Percentiles rank a stretch among this genome's conserved stretches.
Evolutionary conservation across 1,140 invertebrate species (phyloP).

Genomic region (Apis florea): DNA sequence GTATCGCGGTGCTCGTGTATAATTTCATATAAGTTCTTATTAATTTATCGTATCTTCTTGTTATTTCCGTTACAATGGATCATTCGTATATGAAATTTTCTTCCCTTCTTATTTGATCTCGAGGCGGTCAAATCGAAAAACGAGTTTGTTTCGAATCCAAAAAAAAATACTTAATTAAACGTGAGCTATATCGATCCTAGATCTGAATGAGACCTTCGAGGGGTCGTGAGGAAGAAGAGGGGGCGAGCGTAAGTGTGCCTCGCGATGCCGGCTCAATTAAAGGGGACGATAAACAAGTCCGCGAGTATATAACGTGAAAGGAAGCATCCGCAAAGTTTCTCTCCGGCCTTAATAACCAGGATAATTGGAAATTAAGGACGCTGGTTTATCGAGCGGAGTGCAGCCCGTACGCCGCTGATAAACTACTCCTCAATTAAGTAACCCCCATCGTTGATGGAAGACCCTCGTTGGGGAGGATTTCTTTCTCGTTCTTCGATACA

Average conservation of each 20-base stretch:
- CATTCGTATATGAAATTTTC: too few species aligned
- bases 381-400: constrained; percentile 30
- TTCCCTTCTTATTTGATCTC: too few species aligned
- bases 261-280: constrained; percentile 30
- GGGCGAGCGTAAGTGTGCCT: constrained; percentile 1
- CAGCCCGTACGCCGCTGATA: constrained; percentile 19
- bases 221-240: not conserved
- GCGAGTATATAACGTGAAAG: constrained; percentile 41
- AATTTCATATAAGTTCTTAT: too few species aligned
- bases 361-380: constrained; percentile 53
- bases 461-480: not conserved
- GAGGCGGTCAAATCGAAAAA: too few species aligned
- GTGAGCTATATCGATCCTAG: not conserved
- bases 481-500: not conserved
- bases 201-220: not conserved
- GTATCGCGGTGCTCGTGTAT: too few species aligned
- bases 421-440: constrained; percentile 26
- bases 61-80: too few species aligned
- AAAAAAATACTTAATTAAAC: not conserved
- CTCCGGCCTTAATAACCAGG: constrained; percentile 50
- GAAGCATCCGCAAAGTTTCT: constrained; percentile 49
- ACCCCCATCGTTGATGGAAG: not conserved
- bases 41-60: too few species aligned
- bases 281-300: constrained; percentile 43
- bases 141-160: too few species aligned